A percentile compares a stretch with the other conserved stretches of the same genome.
Evolutionary conservation across 2,113 vertebrate genomes (phyloP).

Genomic region (Semnornis frantzii): DNA sequence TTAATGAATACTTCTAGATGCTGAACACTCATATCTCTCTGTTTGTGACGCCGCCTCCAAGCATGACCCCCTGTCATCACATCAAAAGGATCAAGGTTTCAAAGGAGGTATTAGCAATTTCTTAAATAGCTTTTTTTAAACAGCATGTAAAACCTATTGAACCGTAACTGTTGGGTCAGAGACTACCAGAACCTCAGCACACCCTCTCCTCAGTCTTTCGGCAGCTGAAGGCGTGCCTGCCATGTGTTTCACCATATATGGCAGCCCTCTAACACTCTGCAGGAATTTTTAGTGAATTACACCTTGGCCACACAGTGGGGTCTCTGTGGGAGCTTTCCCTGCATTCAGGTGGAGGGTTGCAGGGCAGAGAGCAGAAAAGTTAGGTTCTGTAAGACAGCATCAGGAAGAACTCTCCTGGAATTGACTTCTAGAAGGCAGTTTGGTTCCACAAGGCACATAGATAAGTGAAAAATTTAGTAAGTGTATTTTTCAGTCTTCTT

Average conservation of each 20-base stretch:
- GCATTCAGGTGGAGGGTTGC: not conserved
- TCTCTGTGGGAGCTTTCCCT: not conserved
- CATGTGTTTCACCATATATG: not conserved
- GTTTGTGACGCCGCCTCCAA: slow-evolving; percentile 49
- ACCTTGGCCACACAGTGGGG: fast-evolving
- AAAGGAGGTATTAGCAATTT: slow-evolving; percentile 39
- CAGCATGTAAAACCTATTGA: slow-evolving; percentile 17
- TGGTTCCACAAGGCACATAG: not conserved
- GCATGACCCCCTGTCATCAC: slow-evolving; percentile 57
- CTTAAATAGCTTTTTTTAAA: slow-evolving; percentile 53
- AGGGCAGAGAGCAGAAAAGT: not conserved
- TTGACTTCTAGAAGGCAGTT: not conserved
- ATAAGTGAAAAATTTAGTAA: not conserved
- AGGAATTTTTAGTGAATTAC: not conserved
- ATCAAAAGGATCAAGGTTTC: slow-evolving; percentile 58
- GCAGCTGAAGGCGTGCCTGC: not conserved
- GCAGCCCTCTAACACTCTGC: not conserved
- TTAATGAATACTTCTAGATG: slow-evolving; percentile 56
- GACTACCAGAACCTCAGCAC: not conserved
- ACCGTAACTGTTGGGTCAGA: slow-evolving; percentile 13
- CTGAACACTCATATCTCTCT: slow-evolving; percentile 60
- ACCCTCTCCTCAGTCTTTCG: not conserved
- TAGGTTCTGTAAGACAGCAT: not conserved
- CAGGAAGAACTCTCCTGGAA: not conserved
- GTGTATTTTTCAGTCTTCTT: not conserved